Evolutionary conservation across 2,888 invertebrate genomes (phyloP).

Genomic region (Corbicula japonica): DNA sequence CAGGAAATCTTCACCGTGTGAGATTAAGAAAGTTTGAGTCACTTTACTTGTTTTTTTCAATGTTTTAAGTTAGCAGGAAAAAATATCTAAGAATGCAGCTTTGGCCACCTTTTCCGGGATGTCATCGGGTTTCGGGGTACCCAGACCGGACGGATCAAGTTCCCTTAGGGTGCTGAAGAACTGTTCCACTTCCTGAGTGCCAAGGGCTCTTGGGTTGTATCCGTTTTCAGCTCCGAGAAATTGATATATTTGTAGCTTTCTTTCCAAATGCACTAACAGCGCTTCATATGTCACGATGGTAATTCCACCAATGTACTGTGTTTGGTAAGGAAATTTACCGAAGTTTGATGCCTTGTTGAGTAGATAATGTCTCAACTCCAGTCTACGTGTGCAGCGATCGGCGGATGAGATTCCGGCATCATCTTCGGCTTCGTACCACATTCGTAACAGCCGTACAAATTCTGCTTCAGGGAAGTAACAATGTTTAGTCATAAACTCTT

Average conservation of each 20-base stretch:
- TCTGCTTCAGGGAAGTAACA: slow-evolving; percentile 9
- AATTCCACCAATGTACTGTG: slow-evolving; percentile 35
- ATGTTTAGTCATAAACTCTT: slow-evolving; percentile 14
- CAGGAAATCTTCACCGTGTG: neutral
- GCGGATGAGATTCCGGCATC: slow-evolving; percentile 27
- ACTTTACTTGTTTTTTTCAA: neutral
- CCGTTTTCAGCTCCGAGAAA: neutral
- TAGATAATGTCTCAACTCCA: slow-evolving; percentile 28
- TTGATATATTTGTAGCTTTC: slow-evolving; percentile 32
- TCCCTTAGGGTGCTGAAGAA: slow-evolving; percentile 39
- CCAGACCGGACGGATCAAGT: slow-evolving; percentile 40
- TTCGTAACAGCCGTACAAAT: slow-evolving; percentile 2
- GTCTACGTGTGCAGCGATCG: slow-evolving; percentile 18
- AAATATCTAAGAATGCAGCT: slow-evolving; percentile 20
- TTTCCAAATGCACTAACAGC: slow-evolving; percentile 34
- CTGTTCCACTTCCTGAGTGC: slow-evolving; percentile 43
- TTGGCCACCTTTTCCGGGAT: slow-evolving; percentile 15
- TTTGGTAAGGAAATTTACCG: slow-evolving; percentile 23
- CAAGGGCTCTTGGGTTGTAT: slow-evolving; percentile 33
- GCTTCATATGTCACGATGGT: slow-evolving; percentile 38
- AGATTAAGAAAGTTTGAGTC: neutral
- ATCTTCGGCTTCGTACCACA: slow-evolving; percentile 54
- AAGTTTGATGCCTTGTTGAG: slow-evolving; percentile 18
- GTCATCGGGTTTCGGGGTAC: slow-evolving; percentile 41
- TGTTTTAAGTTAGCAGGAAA: slow-evolving; percentile 25